Evolutionary conservation across 2,113 vertebrate genomes (phyloP), one percentile per base, ranked within the genome.

Genomic region (Gasterosteus aculeatus): DNA sequence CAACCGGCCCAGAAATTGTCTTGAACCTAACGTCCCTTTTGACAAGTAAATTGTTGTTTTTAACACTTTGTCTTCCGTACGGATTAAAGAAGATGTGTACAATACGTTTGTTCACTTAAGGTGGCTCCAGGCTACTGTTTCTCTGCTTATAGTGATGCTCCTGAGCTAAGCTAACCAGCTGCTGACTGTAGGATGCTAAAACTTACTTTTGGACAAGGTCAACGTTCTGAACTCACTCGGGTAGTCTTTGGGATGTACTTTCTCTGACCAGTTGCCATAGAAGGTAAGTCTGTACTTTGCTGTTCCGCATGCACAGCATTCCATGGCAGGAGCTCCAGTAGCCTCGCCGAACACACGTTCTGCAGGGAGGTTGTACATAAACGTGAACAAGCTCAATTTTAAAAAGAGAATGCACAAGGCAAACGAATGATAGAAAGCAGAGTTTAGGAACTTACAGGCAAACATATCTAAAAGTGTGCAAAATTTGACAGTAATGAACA

Each of bases 181-280:
- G 6, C 2, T 59, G 16, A 19, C 22, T 57, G 38, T 31, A 39
- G 39, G 10, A 12, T 47, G 9, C 31, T 10, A 19, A 64, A 31
- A 31, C 26, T 31, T 64, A 46, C 44, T 64, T 62, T 42, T 39
- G 22, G 14, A 63, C 39, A 42, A 12, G n/a, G 41, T 16, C 39
- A 62, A 8, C 3, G 4, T 8, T 29, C 11, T 54, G 31, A 31
- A 95, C 98, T 97, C 85, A 99, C 98, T 93, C 80, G 98, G 98
- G 62, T 98, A 99, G 84, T 99, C 97, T 89, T 97, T 98, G 16
- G 98, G 96, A 80, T 99, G 97, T 0, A 95, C 92, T 87, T 98
- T 97, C 92, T 99, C 98, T 0, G 98, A 99, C 98, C 98, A 99
- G 80, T 99, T 99, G 19, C 98, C 98, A 39, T 96, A 96, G 88